Conservation (phyloP, 2,888 invertebrate genomes). For the Belgica antarctica region DNA sequence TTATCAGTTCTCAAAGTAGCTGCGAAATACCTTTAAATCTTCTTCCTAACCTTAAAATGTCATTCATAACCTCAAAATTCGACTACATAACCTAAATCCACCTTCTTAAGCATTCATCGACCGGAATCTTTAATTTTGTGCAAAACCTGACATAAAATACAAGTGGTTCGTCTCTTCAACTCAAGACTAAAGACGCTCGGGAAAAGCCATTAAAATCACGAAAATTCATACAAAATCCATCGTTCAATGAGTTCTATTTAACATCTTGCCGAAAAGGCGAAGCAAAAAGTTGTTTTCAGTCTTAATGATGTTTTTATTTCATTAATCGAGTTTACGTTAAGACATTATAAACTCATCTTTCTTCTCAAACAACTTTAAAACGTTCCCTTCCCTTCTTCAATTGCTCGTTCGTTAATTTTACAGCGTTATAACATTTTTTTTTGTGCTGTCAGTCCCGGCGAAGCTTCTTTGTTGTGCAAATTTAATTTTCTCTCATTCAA, state of each 20-base stretch:
- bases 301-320: conserved; percentile 41
- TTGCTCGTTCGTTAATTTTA: neutral
- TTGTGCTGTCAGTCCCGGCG: neutral
- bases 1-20: too few relatives aligned
- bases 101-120: too few relatives aligned
- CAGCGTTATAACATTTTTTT: neutral
- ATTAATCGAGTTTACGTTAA: conserved; percentile 30
- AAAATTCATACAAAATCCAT: too few relatives aligned
- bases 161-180: too few relatives aligned
- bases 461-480: neutral
- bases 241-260: conserved; percentile 2
- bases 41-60: too few relatives aligned
- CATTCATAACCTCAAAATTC: too few relatives aligned
- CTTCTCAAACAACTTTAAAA: neutral
- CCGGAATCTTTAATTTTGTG: too few relatives aligned
- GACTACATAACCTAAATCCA: too few relatives aligned
- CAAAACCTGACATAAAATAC: too few relatives aligned
- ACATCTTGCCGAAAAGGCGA: neutral
- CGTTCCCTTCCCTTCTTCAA: neutral
- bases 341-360: conserved; percentile 28
- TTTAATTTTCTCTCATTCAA: neutral
- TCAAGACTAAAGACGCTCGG: too few relatives aligned
- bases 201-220: too few relatives aligned
- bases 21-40: too few relatives aligned
- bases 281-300: neutral